Base-by-base conservation (phyloP, 2,888 invertebrate species). In the Nomada ferruginata region DNA sequence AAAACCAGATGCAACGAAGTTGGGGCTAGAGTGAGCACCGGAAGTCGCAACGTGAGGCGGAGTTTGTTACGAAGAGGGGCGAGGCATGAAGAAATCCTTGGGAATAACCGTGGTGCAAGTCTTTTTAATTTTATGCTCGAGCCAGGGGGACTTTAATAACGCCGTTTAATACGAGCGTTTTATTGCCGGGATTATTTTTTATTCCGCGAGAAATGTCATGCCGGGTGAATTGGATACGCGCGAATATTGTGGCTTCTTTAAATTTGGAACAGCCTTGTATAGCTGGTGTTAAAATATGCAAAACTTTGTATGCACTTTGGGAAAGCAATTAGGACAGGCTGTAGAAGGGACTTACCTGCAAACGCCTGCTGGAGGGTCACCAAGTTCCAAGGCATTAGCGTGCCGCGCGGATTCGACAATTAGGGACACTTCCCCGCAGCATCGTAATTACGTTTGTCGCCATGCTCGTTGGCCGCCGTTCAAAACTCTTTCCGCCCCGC, bases 401-500 rank as follows among this genome's bases (percentile, higher is more conserved):
- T 72, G 78, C 73, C 63, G 79, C 76, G 71, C 79, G 75, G 82
- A 84, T 89, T 89, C 85, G 85, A 82, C 88, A 89, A 89, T 89
- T 89, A 89, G 81, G 79, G 68, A 86, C 86, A 85, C 84, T 88
- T 84, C 88, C 83, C 85, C 78, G 83, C 84, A 75, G 82, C 84
- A 77, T 83, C 85, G 82, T 89, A 88, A 89, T 89, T 89, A 83
- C 88, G 83, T 87, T 84, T 86, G 81, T 77, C 83, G 76, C 68
- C 74, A 53, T 47, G 63, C 61, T 61, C 79, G 83, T 88, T 90
- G 90, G 90, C 89, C 73, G 42, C 75, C 79, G 83, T 90, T 89
- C 90, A 90, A 87, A 89, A 88, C 77, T 79, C 84, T 76, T 83
- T 82, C 82, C 78, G 29, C 2, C 20, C 72, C 29, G 50, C 9